Evolutionary conservation across 2,113 vertebrate genomes (phyloP).

Genomic region (Oreocharis arfaki): DNA sequence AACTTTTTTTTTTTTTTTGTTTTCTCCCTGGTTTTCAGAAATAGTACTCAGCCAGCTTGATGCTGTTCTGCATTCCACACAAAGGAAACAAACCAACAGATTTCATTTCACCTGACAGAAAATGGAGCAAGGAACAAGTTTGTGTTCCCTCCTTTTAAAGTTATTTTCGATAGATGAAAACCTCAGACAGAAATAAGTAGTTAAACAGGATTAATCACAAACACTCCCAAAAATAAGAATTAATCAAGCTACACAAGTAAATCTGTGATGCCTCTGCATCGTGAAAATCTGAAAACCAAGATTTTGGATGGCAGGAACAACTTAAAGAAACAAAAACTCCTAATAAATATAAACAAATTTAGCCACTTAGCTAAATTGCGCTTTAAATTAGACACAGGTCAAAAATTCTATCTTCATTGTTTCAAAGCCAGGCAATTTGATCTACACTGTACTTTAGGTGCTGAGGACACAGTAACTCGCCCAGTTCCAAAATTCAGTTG

Average conservation of each 20-base stretch:
- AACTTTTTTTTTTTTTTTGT: neutral
- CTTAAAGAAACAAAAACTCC: neutral
- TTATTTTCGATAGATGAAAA: neutral
- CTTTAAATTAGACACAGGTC: neutral
- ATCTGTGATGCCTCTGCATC: neutral
- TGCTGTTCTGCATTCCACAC: neutral
- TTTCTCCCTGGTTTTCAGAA: neutral
- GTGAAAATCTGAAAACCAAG: neutral
- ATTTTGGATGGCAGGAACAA: neutral
- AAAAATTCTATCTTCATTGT: neutral
- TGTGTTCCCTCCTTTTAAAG: neutral
- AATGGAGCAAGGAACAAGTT: neutral
- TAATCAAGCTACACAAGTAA: neutral
- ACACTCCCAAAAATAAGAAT: neutral
- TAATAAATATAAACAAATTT: neutral
- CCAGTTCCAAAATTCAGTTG: neutral
- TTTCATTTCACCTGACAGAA: neutral
- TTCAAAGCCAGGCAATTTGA: neutral
- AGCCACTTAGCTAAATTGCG: neutral
- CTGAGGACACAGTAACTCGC: neutral
- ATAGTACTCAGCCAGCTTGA: neutral
- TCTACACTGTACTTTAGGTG: neutral
- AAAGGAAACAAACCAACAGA: neutral
- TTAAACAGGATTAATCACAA: neutral
- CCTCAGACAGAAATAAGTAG: neutral